Percentiles rank a stretch among this genome's conserved stretches.
Evolutionary conservation across 2,113 vertebrate species (phyloP).

Genomic region (Emydocephalus ijimae): DNA sequence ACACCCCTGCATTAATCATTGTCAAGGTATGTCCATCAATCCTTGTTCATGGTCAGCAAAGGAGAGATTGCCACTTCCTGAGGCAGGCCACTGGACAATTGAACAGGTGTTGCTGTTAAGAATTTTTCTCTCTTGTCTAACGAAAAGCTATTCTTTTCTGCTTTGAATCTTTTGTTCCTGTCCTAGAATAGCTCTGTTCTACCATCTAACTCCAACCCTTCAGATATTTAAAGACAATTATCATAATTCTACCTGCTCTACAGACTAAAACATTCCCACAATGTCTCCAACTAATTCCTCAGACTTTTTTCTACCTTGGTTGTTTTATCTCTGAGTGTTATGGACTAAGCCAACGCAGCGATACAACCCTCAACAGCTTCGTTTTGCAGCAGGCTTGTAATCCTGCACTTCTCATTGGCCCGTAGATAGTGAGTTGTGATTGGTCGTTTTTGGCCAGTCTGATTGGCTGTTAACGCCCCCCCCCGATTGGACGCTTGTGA

Average conservation of each 20-base stretch:
- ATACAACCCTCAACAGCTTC: too few species aligned
- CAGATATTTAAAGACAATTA: not conserved
- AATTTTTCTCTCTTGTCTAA: not conserved
- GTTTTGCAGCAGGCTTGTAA: too few species aligned
- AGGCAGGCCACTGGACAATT: not conserved
- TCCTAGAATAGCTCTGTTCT: not conserved
- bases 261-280: not conserved
- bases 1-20: too few species aligned
- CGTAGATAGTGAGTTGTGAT: too few species aligned
- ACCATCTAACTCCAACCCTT: not conserved
- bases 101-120: not conserved
- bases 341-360: too few species aligned
- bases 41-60: not conserved
- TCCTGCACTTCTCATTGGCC: too few species aligned
- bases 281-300: not conserved
- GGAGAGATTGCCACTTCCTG: not conserved
- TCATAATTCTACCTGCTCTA: not conserved
- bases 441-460: too few species aligned
- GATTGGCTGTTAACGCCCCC: too few species aligned
- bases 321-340: not conserved
- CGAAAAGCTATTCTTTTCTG: not conserved
- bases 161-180: not conserved
- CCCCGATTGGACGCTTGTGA: too few species aligned
- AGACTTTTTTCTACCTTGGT: not conserved
- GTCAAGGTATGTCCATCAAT: not conserved